A percentile compares a stretch with the other conserved stretches of the same genome.
phyloP scores from a whole-genome alignment of 2,113 vertebrate genomes.

The Xerus inauris region DNA sequence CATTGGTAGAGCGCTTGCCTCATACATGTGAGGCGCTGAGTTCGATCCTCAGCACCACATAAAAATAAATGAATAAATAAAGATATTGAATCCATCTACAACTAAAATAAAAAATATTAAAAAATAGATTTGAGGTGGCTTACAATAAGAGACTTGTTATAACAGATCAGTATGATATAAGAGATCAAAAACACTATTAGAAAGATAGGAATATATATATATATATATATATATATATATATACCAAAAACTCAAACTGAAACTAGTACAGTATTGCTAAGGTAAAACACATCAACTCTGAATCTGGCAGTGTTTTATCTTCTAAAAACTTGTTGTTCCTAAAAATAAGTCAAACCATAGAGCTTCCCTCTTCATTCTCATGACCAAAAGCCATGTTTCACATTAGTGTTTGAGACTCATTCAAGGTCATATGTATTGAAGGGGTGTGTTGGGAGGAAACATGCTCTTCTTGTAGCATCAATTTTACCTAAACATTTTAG shows the following conservation, averaged over 20 bases:
- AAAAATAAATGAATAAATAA: too few relatives aligned
- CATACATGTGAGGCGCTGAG: too few relatives aligned
- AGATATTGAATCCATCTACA: too few relatives aligned
- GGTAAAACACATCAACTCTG: not conserved
- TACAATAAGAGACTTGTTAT: not conserved
- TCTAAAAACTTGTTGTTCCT: conserved; percentile 1
- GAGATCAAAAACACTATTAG: not conserved
- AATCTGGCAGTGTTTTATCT: not conserved
- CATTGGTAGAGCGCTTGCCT: too few relatives aligned
- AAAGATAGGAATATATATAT: not conserved
- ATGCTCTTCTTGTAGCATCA: not conserved
- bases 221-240: too few relatives aligned
- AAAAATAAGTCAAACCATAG: not conserved
- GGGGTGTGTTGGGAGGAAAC: not conserved
- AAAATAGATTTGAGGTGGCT: conserved; percentile 8
- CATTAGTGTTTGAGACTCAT: not conserved
- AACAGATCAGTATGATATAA: not conserved
- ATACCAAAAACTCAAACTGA: not conserved
- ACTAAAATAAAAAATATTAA: too few relatives aligned
- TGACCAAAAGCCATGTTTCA: not conserved
- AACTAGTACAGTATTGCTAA: not conserved
- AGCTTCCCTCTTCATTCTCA: not conserved
- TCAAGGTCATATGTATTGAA: not conserved
- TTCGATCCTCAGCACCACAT: too few relatives aligned
- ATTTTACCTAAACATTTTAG: not conserved